These are phyloP conservation scores for Liparis tanakae DNA, from an alignment of 2,797 vertebrate genomes.

Conservation along the genomic window DNA sequence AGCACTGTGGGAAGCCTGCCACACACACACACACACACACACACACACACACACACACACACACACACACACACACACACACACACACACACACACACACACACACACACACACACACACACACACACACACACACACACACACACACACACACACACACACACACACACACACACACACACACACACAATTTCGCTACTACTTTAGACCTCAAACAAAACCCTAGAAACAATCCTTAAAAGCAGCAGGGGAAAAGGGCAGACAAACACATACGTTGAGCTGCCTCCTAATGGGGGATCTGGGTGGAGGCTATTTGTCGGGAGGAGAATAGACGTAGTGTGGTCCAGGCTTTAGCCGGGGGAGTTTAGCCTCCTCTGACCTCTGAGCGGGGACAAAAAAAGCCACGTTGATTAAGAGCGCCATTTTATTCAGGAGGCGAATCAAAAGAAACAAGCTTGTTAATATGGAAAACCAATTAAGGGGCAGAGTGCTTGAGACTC, in stretches of 20 bases:
- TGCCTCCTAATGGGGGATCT: conserved; percentile 50
- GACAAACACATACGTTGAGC: conserved; percentile 74
- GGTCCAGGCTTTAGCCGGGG: conserved; percentile 64
- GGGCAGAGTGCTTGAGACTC: conserved; percentile 65
- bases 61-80: conserved; percentile 2
- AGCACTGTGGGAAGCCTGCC: conserved; percentile 70
- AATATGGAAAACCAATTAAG: conserved; percentile 85
- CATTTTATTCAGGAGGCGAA: conserved; percentile 72
- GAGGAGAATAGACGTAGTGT: conserved; percentile 62
- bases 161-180: conserved; percentile 12
- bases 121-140: conserved; percentile 16
- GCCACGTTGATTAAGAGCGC: conserved; percentile 72
- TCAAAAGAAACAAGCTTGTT: conserved; percentile 79
- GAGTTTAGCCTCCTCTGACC: conserved; percentile 75
- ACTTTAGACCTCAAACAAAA: conserved; percentile 48
- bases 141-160: conserved; percentile 27
- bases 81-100: conserved; percentile 14
- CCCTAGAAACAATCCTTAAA: conserved; percentile 55
- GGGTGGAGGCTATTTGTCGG: conserved; percentile 67
- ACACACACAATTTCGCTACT: conserved; percentile 11
- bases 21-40: not conserved
- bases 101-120: conserved; percentile 12
- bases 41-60: conserved; percentile 10
- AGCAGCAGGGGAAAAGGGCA: conserved; percentile 52
- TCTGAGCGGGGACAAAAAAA: conserved; percentile 74